Evolutionary conservation across 1,140 invertebrate genomes (phyloP).

Genomic region (Drosophila triauraria): DNA sequence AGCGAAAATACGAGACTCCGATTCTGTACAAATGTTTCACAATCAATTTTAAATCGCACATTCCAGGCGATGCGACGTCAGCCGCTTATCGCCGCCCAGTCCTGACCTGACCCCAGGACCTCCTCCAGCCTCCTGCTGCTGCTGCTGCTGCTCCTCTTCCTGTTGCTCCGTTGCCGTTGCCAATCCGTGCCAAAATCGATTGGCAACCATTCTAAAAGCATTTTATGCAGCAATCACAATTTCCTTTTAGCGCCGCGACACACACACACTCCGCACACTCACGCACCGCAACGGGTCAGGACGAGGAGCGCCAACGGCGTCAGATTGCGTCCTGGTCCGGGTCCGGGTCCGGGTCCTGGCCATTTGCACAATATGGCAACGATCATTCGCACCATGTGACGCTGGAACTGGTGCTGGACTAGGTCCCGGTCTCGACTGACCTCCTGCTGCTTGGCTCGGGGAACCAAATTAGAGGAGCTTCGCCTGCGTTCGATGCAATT

Average conservation of each 20-base stretch:
- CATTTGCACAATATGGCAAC: slow-evolving; percentile 78
- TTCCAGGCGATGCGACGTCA: slow-evolving; percentile 50
- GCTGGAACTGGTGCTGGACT: slow-evolving; percentile 14
- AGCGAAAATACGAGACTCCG: slow-evolving; percentile 40
- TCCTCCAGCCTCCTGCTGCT: slow-evolving; percentile 21
- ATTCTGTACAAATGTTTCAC: slow-evolving; percentile 75
- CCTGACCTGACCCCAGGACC: slow-evolving; percentile 5
- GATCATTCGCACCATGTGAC: slow-evolving; percentile 78
- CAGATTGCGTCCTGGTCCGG: slow-evolving; percentile 36
- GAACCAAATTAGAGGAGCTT: slow-evolving; percentile 31
- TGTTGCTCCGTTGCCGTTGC: slow-evolving; percentile 43
- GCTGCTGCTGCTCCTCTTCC: background rate
- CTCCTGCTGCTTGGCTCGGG: slow-evolving; percentile 54
- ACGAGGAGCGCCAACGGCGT: slow-evolving; percentile 37
- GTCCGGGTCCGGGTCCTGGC: slow-evolving; percentile 12
- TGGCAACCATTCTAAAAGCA: slow-evolving; percentile 81
- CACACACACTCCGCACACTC: slow-evolving; percentile 25
- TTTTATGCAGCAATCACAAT: slow-evolving; percentile 82
- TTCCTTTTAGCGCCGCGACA: slow-evolving; percentile 73
- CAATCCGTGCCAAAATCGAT: slow-evolving; percentile 79
- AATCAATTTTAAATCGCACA: slow-evolving; percentile 78
- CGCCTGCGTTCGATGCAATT: slow-evolving; percentile 74
- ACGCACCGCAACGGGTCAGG: slow-evolving; percentile 6
- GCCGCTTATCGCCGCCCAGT: slow-evolving; percentile 47
- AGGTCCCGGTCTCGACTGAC: slow-evolving; percentile 24